A percentile compares a stretch with the other conserved stretches of the same genome.
phyloP scores from a whole-genome alignment of 2,888 invertebrate genomes.

The Ornithoptera alexandrae region DNA sequence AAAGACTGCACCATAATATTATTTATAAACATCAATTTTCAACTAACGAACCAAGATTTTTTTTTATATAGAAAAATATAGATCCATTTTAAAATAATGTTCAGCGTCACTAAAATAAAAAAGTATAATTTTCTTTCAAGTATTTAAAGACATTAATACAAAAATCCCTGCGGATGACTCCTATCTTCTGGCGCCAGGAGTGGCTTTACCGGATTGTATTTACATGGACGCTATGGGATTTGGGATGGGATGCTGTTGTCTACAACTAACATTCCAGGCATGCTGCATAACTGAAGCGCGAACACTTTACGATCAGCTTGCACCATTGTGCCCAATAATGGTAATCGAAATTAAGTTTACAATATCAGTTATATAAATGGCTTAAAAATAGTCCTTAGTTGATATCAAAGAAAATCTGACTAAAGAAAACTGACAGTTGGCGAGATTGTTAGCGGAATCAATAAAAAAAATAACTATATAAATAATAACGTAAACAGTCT shows the following conservation, averaged over 20 bases:
- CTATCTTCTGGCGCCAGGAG: constrained; percentile 78
- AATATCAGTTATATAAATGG: not conserved
- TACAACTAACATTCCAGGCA: constrained; percentile 97
- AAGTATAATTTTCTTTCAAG: constrained; percentile 74
- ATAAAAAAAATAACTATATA: no score
- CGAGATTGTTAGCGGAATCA: no score
- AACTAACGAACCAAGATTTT: not conserved
- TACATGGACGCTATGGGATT: constrained; percentile 99
- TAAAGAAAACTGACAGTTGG: no score
- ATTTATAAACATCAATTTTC: not conserved
- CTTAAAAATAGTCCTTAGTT: no score
- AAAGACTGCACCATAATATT: no score
- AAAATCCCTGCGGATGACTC: constrained; percentile 91
- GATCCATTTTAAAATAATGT: not conserved
- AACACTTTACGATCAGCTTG: constrained; percentile 97
- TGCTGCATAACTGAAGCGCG: constrained; percentile 97
- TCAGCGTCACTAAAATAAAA: not conserved
- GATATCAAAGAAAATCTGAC: no score
- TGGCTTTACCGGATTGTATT: constrained; percentile 92
- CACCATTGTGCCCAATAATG: constrained; percentile 98
- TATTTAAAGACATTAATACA: constrained; percentile 94
- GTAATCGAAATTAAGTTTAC: constrained; percentile 67
- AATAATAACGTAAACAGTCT: no score
- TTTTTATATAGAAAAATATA: not conserved
- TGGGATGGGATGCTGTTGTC: constrained; percentile 99